Evolutionary conservation across 2,113 vertebrate species (phyloP), one percentile per base, ranked within the genome.

Genomic region (Semnornis frantzii): DNA sequence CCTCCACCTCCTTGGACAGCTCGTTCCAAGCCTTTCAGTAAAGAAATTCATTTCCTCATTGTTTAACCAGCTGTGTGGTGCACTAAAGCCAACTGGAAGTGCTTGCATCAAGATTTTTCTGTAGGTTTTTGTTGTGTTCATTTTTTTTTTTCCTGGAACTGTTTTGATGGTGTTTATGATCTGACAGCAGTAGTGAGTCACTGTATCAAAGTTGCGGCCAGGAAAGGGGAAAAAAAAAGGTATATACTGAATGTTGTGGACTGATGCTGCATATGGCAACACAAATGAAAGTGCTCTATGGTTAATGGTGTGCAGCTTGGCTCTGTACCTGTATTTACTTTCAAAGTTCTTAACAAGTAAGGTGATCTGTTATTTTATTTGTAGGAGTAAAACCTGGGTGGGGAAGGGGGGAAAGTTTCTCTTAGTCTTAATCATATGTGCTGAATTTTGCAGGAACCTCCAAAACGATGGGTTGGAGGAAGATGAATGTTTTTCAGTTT

Each of bases 381-480:
- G 68, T 81, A 94, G 81, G 84, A 96, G 78, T 84, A 94, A 96
- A 97, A 94, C 6, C 9, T 37, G 37, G 37, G n/a, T 42, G 78
- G 8, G 13, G 4, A 3, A 0, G 3, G 8, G 23, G 24, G 21
- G 16, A 9, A 66, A 93, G 84, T 65, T 84, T 89, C 33, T 96
- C 82, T 93, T 95, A 92, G 83, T 93, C 86, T 96, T 97, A 94
- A n/a, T 93, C 93, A 83, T 76, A 50, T 87, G 84, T 94, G 91
- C 89, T 97, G 95, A 95, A 95, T 97, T 97, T 97, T 95, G 78
- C 76, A 89, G 85, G 94, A 97, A 96, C 82, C 77, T 87, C 87
- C 12, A 10, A 93, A 96, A 95, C 95, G 94, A 96, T 96, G 95
- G 93, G 71, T 88, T 97, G 93, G 82, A 82, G 86, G 95, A 94